These are phyloP conservation scores for Rhynchonycteris naso DNA, from an alignment of 2,797 vertebrate genomes.

Conservation along the genomic window DNA sequence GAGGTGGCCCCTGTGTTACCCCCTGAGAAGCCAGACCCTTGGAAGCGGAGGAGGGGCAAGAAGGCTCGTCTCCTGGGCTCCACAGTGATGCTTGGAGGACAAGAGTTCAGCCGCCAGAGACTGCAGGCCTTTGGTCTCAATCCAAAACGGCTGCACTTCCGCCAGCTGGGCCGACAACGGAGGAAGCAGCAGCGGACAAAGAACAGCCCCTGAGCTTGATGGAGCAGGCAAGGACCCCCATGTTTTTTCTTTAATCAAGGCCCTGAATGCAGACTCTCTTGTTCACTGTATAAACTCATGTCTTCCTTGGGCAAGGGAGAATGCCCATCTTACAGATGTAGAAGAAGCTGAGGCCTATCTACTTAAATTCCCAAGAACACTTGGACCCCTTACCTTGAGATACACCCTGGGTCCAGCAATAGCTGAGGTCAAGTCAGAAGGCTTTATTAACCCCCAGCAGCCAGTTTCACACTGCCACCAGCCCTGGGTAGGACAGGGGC, in stretches of 20 bases:
- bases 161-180: constrained; percentile 86
- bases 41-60: background rate
- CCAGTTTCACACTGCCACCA: constrained; percentile 33
- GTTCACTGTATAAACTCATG: accelerated
- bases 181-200: constrained; percentile 80
- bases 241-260: background rate
- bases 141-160: constrained; percentile 91
- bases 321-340: background rate
- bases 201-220: background rate
- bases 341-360: background rate
- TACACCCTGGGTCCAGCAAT: background rate
- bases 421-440: constrained; percentile 10
- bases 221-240: background rate
- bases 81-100: constrained; percentile 88
- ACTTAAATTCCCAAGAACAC: background rate
- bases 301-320: background rate
- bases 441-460: constrained; percentile 66
- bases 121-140: constrained; percentile 94
- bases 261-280: background rate
- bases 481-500: background rate
- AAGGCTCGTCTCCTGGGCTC: constrained; percentile 69
- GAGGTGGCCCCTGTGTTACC: constrained; percentile 80
- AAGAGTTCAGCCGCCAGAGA: constrained; percentile 90
- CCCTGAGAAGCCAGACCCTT: constrained; percentile 72
- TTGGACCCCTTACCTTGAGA: background rate